Conservation (phyloP, 2,888 invertebrate species). For the Melinaea marsaeus region DNA sequence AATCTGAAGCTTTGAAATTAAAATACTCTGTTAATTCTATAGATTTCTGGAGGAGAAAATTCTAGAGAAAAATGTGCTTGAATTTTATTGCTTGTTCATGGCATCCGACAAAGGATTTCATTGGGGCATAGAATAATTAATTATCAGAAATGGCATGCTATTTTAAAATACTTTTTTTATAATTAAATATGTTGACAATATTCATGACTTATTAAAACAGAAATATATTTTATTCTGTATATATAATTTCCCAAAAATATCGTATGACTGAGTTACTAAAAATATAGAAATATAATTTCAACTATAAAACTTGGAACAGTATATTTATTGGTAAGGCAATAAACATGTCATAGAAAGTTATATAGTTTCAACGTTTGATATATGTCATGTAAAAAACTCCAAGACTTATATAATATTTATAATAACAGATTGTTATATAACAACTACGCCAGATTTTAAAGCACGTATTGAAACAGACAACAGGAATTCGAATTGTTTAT, state of each 20-base stretch:
- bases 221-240: no score
- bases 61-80: constrained; percentile 13
- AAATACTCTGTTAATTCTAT: background rate
- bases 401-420: no score
- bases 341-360: no score
- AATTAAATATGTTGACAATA: background rate
- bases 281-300: no score
- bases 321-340: no score
- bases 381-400: no score
- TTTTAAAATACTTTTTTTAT: background rate
- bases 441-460: no score
- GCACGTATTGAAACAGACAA: background rate
- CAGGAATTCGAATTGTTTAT: constrained; percentile 6
- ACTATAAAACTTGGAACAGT: no score
- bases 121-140: constrained; percentile 18
- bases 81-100: constrained; percentile 25
- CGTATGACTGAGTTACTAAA: no score
- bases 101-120: constrained; percentile 23
- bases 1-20: background rate
- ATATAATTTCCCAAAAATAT: no score
- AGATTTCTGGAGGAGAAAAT: background rate
- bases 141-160: constrained; percentile 3
- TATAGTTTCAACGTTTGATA: no score
- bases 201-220: background rate
- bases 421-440: no score